These are phyloP conservation scores for Mionectes macconnelli DNA, from an alignment of 2,113 vertebrate genomes.

Conservation along the genomic window DNA sequence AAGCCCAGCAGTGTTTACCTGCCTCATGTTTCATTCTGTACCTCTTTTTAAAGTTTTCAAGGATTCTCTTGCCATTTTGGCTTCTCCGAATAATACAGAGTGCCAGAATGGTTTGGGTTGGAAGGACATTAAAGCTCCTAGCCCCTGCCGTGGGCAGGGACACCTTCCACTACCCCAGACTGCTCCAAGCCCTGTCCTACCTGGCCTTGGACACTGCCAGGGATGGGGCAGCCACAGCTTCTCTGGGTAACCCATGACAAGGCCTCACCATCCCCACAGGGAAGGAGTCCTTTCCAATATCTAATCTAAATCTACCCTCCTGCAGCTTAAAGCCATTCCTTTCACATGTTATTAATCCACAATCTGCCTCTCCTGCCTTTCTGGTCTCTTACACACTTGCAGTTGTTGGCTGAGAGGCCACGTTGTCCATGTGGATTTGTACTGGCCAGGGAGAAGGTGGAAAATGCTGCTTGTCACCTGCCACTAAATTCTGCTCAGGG, in stretches of 20 bases:
- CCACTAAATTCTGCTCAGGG: background rate
- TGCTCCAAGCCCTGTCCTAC: rapidly evolving
- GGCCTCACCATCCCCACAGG: rapidly evolving
- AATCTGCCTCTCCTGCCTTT: background rate
- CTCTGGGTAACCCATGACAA: background rate
- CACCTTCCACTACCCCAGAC: rapidly evolving
- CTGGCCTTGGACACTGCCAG: background rate
- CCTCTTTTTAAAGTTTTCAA: background rate
- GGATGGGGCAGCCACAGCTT: background rate
- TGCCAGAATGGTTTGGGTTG: background rate
- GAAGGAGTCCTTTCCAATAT: background rate
- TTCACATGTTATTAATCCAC: background rate
- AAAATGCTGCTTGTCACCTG: background rate
- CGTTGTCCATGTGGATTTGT: rapidly evolving
- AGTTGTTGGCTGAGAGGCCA: background rate
- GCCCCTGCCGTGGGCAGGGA: background rate
- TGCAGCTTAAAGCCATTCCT: background rate
- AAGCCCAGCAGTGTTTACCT: background rate
- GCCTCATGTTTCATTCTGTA: background rate
- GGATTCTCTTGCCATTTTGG: background rate
- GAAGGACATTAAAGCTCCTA: background rate
- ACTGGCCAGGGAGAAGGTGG: background rate
- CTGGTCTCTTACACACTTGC: background rate
- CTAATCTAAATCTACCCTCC: background rate
- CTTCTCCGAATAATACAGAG: background rate